phyloP scores from a whole-genome alignment of 2,797 vertebrate species.

The Falco novaeseelandiae region DNA sequence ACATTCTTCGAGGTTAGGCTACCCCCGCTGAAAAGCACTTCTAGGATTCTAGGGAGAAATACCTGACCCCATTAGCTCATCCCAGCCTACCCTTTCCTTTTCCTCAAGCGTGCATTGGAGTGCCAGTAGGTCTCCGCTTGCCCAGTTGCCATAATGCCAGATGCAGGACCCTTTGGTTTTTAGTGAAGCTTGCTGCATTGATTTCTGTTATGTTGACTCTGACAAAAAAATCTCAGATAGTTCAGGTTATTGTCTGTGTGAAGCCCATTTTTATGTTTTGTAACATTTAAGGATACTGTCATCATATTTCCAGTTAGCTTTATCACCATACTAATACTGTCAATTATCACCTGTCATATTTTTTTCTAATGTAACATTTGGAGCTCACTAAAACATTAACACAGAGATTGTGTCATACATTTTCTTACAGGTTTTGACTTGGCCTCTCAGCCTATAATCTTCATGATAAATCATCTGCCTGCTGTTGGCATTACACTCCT shows the following conservation, averaged over 20 bases:
- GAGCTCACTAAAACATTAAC: not conserved
- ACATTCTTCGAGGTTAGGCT: not conserved
- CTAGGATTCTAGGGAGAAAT: not conserved
- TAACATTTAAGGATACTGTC: not conserved
- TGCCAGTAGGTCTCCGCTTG: not conserved
- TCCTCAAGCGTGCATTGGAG: not conserved
- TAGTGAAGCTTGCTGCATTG: not conserved
- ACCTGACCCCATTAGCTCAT: not conserved
- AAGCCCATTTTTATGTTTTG: not conserved
- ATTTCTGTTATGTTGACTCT: not conserved
- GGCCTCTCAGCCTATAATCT: not conserved
- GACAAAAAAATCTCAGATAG: not conserved
- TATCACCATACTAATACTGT: not conserved
- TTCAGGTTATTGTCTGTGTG: not conserved
- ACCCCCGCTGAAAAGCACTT: not conserved
- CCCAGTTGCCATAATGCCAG: not conserved
- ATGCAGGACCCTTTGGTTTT: not conserved
- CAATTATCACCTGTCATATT: not conserved
- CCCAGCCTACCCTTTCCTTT: not conserved
- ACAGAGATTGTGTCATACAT: not conserved
- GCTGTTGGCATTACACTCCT: not conserved
- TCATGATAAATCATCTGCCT: not conserved
- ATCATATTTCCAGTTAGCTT: not conserved
- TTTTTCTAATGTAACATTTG: not conserved
- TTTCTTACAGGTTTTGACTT: slow-evolving; percentile 2